Evolutionary conservation across 2,888 invertebrate genomes (phyloP), one percentile per base, ranked within the genome.

Genomic region (Heteromyza rotundicornis): DNA sequence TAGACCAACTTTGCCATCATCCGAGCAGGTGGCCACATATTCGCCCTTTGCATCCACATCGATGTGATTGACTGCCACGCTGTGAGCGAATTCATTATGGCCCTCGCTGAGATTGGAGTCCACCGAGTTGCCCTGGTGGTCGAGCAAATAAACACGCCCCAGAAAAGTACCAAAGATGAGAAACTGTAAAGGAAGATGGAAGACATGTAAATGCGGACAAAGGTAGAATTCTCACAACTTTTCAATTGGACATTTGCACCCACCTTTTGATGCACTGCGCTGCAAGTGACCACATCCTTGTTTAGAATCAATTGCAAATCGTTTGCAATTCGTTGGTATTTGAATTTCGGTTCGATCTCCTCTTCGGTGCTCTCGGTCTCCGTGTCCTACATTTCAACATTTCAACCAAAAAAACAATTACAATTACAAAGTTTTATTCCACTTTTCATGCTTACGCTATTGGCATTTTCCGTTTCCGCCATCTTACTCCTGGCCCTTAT

Each of bases 21-120:
- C 94, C 0, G 95, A 94, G 80, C 96, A 96, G 54, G 94, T 93
- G 0, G 95, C 96, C 23, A 98, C 89, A 80, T 92, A 94, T 80
- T 97, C 96, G n/a, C 97, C 98, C 75, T 91, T 92, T 22, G 87
- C 84, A 80, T 99, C 98, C 65, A 99, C 94, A 50, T 95, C 95
- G 69, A 99, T 94, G 78, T 92, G 93, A 84, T 98, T 97, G 0
- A 99, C 95, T 10, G 96, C 92, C 1, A 96, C 92, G 1, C 92
- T 88, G 76, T 98, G 97, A 0, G 74, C 71, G 71, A 89, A 89
- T 44, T 92, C 84, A 72, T 90, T 90, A 73, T 75, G 70, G 2
- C 68, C 64, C 47, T 84, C 83, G 67, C 83, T 85, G 2, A 86
- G 81, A 63, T 81, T 74, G 65, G 87, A 85, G 1, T 86, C 85